Conservation (phyloP, 1,140 invertebrate species). For the Cataglyphis hispanica region DNA sequence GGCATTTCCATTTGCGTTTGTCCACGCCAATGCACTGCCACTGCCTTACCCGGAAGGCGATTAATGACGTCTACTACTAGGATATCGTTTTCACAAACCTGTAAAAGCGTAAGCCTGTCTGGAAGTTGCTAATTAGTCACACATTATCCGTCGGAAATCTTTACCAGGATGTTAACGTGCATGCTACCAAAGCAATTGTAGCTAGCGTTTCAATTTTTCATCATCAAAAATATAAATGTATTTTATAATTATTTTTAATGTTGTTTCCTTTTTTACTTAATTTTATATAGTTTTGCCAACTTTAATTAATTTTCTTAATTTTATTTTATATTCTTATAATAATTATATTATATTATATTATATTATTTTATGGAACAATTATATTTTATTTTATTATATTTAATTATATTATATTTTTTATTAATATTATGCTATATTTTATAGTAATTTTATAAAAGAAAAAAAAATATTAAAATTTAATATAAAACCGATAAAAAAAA, state of each 20-base stretch:
- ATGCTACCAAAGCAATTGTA: not conserved
- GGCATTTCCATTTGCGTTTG: slow-evolving; percentile 92
- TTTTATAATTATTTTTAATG: not conserved
- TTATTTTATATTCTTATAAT: too few relatives aligned
- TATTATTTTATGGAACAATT: too few relatives aligned
- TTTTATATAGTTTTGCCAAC: not conserved
- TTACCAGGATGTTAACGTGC: not conserved
- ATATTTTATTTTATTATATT: too few relatives aligned
- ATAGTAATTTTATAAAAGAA: not conserved
- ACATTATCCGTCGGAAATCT: not conserved
- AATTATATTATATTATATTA: too few relatives aligned
- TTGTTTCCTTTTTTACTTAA: slow-evolving; percentile 4
- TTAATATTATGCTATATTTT: too few relatives aligned
- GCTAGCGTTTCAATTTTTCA: not conserved
- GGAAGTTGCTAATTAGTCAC: not conserved
- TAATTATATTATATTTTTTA: too few relatives aligned
- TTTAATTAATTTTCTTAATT: too few relatives aligned
- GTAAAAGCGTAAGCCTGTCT: slow-evolving; percentile 42
- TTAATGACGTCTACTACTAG: slow-evolving; percentile 94
- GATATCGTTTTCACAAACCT: slow-evolving; percentile 95
- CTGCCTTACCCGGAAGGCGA: slow-evolving; percentile 90
- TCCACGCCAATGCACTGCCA: slow-evolving; percentile 94
- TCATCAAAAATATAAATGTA: not conserved
- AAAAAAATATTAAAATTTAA: not conserved
- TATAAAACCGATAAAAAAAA: not conserved